Evolutionary conservation across 2,113 vertebrate genomes (phyloP).

Genomic region (Chrysemys picta): DNA sequence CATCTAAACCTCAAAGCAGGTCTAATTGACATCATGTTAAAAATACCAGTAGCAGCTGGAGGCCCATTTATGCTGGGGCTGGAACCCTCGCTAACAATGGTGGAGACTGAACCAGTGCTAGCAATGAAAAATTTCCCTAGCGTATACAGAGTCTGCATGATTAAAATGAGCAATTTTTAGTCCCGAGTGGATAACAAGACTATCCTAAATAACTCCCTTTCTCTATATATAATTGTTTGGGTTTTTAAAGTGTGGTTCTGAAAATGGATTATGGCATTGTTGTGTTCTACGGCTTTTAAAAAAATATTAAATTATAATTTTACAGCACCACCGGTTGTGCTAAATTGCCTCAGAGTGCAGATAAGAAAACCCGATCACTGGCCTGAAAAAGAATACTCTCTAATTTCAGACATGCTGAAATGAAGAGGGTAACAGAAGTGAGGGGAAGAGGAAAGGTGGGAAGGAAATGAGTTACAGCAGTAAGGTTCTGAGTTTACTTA

Average conservation of each 20-base stretch:
- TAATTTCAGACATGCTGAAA: conserved; percentile 31
- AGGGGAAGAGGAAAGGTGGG: neutral
- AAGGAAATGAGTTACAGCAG: conserved; percentile 44
- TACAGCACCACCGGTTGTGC: neutral
- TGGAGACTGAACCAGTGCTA: neutral
- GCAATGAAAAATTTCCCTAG: neutral
- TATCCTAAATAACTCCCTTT: conserved; percentile 20
- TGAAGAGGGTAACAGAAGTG: neutral
- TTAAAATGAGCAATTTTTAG: conserved; percentile 15
- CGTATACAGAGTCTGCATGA: neutral
- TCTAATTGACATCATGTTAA: neutral
- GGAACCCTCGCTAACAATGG: neutral
- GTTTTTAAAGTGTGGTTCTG: neutral
- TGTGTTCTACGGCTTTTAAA: neutral
- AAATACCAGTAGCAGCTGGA: conserved; percentile 18
- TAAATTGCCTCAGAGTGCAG: conserved; percentile 26
- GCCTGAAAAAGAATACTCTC: neutral
- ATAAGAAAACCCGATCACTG: neutral
- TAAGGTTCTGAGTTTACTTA: conserved; percentile 52
- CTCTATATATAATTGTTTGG: conserved; percentile 20
- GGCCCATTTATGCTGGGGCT: neutral
- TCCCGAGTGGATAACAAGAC: neutral
- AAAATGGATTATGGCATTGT: neutral
- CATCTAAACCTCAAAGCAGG: neutral
- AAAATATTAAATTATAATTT: neutral